phyloP scores from a whole-genome alignment of 2,888 invertebrate genomes.

The Ceramica pisi region DNA sequence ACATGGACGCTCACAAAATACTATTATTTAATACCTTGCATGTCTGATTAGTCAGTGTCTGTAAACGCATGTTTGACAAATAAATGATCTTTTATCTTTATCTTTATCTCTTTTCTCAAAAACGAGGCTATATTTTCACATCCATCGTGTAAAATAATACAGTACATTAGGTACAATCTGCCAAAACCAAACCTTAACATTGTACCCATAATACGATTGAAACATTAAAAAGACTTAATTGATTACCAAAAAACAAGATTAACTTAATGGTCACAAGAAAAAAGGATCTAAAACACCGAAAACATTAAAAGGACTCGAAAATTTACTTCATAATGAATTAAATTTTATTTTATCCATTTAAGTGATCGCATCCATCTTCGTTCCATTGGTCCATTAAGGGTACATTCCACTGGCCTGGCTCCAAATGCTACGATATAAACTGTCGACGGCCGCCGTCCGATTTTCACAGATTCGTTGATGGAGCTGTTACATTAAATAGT shows the following conservation, averaged over 20 bases:
- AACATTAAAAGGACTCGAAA: conserved; percentile 50
- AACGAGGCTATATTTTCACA: too few species aligned
- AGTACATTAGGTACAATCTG: too few species aligned
- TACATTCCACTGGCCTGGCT: conserved; percentile 75
- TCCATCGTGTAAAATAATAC: too few species aligned
- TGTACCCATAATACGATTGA: conserved; percentile 13
- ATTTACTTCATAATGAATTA: conserved; percentile 61
- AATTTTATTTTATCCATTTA: conserved; percentile 62
- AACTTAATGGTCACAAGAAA: conserved; percentile 20
- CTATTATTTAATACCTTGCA: too few species aligned
- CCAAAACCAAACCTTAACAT: neutral
- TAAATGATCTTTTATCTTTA: too few species aligned
- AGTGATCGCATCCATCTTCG: conserved; percentile 66
- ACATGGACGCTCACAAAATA: too few species aligned
- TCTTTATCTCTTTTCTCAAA: too few species aligned
- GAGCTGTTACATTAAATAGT: conserved; percentile 20
- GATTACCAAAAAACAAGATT: conserved; percentile 25
- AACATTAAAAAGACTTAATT: conserved; percentile 28
- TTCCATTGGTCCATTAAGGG: conserved; percentile 71
- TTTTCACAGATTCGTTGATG: conserved; percentile 57
- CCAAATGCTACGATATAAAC: conserved; percentile 72
- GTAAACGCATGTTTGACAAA: too few species aligned
- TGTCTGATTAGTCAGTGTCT: too few species aligned
- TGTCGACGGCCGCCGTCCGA: conserved; percentile 43
- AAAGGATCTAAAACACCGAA: conserved; percentile 9